Percentiles rank a stretch among this genome's conserved stretches.
phyloP scores from a whole-genome alignment of 1,140 invertebrate genomes.

The Himalopsyche phryganea region DNA sequence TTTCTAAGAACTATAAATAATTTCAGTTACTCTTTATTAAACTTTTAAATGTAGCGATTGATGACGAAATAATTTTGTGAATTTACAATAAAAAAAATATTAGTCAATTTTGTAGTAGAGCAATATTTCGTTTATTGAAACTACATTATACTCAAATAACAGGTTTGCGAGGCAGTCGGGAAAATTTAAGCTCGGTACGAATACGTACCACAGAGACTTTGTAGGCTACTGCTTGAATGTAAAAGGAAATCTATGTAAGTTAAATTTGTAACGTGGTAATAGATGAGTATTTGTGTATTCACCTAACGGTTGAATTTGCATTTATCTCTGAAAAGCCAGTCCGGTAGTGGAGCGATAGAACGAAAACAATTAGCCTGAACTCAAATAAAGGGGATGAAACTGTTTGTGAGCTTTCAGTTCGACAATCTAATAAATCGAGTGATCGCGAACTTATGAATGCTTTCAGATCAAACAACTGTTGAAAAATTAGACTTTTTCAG shows the following conservation, averaged over 20 bases:
- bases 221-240: constrained; percentile 27
- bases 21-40: too few species aligned
- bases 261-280: constrained; percentile 31
- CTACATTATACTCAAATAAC: constrained; percentile 26
- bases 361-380: constrained; percentile 25
- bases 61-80: too few species aligned
- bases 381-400: not conserved
- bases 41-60: too few species aligned
- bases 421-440: too few species aligned
- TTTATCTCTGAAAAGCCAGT: constrained; percentile 27
- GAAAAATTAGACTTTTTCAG: too few species aligned
- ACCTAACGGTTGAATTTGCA: constrained; percentile 26
- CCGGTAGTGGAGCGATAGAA: not conserved
- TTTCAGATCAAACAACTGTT: too few species aligned
- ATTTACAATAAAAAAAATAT: too few species aligned
- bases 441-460: too few species aligned
- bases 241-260: constrained; percentile 34
- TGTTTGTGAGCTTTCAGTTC: too few species aligned
- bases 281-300: constrained; percentile 31
- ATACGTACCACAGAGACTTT: constrained; percentile 26
- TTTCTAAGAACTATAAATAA: too few species aligned
- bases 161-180: constrained; percentile 24
- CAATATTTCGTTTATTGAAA: not conserved
- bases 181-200: constrained; percentile 29
- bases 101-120: too few species aligned